Percentiles rank a stretch among this genome's conserved stretches.
Evolutionary conservation across 2,113 vertebrate genomes (phyloP).

Genomic region (Columba janthina): DNA sequence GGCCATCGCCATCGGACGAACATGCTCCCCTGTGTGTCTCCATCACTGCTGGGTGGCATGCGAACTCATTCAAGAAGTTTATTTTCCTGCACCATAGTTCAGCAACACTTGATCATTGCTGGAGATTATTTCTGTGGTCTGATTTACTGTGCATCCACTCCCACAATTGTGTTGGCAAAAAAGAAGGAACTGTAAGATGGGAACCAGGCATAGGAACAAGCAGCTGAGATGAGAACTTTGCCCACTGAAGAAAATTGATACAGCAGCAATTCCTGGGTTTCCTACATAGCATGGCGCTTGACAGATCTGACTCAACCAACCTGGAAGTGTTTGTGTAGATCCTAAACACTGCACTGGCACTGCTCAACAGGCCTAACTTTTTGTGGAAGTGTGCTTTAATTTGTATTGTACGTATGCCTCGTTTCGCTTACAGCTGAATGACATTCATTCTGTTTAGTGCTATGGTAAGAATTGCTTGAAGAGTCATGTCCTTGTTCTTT

Average conservation of each 20-base stretch:
- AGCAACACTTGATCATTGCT: neutral
- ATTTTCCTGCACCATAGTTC: rapidly evolving
- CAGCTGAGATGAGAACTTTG: neutral
- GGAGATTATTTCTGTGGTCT: neutral
- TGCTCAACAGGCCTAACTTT: neutral
- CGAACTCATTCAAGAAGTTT: neutral
- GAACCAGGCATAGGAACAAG: neutral
- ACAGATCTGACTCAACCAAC: neutral
- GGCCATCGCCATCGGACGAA: neutral
- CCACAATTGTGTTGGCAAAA: neutral
- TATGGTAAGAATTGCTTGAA: neutral
- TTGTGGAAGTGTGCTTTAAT: neutral
- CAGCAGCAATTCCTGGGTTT: neutral
- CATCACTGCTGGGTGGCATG: neutral
- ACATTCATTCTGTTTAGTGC: neutral
- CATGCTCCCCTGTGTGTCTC: rapidly evolving
- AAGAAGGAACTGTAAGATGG: neutral
- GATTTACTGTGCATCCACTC: neutral
- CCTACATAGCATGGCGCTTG: neutral
- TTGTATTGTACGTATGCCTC: rapidly evolving
- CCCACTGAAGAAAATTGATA: neutral
- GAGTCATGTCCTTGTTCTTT: neutral
- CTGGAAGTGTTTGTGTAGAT: neutral
- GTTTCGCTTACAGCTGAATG: neutral
- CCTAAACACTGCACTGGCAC: neutral